A percentile compares a stretch with the other conserved stretches of the same genome.
phyloP scores from a whole-genome alignment of 2,797 vertebrate genomes.

The Acipenser oxyrinchus region DNA sequence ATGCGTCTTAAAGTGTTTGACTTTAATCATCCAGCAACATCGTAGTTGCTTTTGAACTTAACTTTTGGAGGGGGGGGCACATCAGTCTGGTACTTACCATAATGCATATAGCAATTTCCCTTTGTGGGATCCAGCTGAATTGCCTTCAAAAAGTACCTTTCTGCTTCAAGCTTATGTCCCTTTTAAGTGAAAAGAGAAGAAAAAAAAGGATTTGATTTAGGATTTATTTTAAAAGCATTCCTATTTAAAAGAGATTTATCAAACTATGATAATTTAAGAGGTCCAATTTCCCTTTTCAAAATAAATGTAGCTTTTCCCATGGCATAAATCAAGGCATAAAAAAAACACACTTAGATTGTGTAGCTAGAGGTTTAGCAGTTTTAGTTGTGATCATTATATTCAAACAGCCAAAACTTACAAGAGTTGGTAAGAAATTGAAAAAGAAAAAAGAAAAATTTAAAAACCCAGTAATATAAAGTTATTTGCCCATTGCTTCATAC shows the following conservation, averaged over 20 bases:
- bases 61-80: neutral
- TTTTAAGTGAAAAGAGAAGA: slow-evolving; percentile 43
- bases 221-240: neutral
- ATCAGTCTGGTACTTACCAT: slow-evolving; percentile 67
- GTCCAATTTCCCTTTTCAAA: neutral
- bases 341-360: neutral
- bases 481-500: no score
- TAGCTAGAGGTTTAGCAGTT: neutral
- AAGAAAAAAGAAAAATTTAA: no score
- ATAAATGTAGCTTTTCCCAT: neutral
- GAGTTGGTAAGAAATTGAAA: no score
- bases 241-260: neutral
- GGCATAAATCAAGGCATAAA: neutral
- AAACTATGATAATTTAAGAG: neutral
- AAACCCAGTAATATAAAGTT: no score
- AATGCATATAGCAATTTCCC: slow-evolving; percentile 99
- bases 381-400: no score
- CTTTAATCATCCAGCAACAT: neutral
- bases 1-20: neutral
- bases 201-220: slow-evolving; percentile 21
- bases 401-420: no score
- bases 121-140: slow-evolving; percentile 93
- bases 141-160: slow-evolving; percentile 91
- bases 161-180: slow-evolving; percentile 90
- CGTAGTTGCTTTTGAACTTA: neutral